phyloP scores from a whole-genome alignment of 2,888 invertebrate genomes.

The Craniophora ligustri region DNA sequence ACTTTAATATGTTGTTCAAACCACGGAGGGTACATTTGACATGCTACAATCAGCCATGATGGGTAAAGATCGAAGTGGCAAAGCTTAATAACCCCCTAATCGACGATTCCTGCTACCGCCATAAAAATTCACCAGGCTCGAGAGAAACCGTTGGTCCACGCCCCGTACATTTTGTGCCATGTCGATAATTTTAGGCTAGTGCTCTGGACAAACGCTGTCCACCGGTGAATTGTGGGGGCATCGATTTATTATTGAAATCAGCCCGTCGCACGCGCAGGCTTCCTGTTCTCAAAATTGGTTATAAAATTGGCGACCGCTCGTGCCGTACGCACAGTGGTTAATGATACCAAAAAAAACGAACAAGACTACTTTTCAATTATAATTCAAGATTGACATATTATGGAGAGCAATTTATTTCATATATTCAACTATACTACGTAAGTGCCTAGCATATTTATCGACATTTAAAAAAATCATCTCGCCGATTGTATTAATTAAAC shows the following conservation, averaged over 20 bases:
- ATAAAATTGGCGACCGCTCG: constrained; percentile 85
- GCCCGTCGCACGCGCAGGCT: constrained; percentile 78
- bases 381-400: constrained; percentile 74
- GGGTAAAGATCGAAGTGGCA: constrained; percentile 58
- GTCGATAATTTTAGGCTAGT: constrained; percentile 84
- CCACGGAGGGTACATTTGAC: constrained; percentile 50
- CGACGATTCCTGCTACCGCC: constrained; percentile 75
- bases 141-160: constrained; percentile 79
- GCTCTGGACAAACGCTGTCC: constrained; percentile 72
- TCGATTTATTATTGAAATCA: constrained; percentile 88
- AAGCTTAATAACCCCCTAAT: constrained; percentile 77
- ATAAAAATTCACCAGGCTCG: constrained; percentile 74
- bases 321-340: constrained; percentile 76
- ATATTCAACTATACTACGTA: constrained; percentile 31
- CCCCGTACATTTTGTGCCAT: constrained; percentile 77
- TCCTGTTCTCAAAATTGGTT: constrained; percentile 83
- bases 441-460: constrained; percentile 39
- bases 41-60: constrained; percentile 58
- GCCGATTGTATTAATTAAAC: constrained; percentile 43
- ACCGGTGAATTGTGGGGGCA: constrained; percentile 74
- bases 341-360: constrained; percentile 77
- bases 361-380: constrained; percentile 81
- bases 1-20: constrained; percentile 42
- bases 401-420: constrained; percentile 68
- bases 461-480: constrained; percentile 17